Conservation (phyloP, 2,113 vertebrate species). For the Arvicanthis niloticus region DNA sequence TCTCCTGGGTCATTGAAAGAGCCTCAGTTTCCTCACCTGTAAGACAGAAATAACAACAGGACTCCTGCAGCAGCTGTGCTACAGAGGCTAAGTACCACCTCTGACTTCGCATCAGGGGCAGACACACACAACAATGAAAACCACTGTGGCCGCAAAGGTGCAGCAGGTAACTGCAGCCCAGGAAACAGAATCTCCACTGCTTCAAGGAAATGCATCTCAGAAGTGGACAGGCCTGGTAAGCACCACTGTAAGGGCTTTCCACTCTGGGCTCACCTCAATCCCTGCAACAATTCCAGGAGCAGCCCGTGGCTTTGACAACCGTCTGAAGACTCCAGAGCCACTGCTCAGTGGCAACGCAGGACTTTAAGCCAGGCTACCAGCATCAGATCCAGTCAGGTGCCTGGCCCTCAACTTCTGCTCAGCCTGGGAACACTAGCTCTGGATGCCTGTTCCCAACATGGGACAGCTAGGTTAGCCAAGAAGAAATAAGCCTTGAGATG, state of each 20-base stretch:
- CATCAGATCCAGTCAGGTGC: neutral
- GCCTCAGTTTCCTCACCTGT: neutral
- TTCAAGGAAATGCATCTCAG: neutral
- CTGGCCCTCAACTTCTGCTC: neutral
- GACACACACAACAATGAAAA: neutral
- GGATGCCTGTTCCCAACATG: neutral
- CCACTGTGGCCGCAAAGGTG: neutral
- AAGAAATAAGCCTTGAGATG: neutral
- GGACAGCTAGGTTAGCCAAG: neutral
- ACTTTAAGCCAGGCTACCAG: neutral
- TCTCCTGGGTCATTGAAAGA: neutral
- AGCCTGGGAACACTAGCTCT: neutral
- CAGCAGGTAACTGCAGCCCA: neutral
- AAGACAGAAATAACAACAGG: neutral
- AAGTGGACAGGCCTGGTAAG: neutral
- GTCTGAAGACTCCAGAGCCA: slow-evolving; percentile 45
- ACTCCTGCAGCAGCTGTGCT: neutral
- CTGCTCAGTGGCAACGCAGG: neutral
- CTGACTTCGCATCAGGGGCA: neutral
- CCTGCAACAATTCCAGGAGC: neutral
- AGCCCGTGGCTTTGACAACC: neutral
- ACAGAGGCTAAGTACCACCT: fast-evolving
- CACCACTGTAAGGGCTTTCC: neutral
- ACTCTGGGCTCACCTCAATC: neutral
- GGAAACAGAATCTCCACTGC: neutral